phyloP scores from a whole-genome alignment of 2,113 vertebrate genomes.

The Tyrannus savana region DNA sequence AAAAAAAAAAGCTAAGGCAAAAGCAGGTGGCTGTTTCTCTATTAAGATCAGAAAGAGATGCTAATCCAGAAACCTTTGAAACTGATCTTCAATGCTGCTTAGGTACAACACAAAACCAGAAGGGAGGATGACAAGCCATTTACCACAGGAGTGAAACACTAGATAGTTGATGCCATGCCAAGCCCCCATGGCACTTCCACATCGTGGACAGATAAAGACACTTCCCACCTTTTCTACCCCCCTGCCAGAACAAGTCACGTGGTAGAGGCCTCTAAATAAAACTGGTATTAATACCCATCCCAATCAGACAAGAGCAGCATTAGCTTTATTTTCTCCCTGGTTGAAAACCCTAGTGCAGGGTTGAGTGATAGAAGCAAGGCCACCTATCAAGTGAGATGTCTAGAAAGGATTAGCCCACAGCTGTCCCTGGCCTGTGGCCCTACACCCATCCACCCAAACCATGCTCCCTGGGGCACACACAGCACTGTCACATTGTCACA shows the following conservation, averaged over 20 bases:
- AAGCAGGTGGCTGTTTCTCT: background rate
- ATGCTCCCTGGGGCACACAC: background rate
- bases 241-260: background rate
- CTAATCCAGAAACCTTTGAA: background rate
- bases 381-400: background rate
- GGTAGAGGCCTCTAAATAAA: background rate
- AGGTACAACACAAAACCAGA: background rate
- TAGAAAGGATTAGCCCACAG: background rate
- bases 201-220: background rate
- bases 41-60: background rate
- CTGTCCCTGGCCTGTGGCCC: conserved; percentile 12
- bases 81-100: background rate
- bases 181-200: background rate
- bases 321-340: background rate
- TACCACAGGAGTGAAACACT: background rate
- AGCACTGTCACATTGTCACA: background rate
- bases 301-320: background rate
- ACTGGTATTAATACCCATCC: accelerated
- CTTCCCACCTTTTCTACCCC: background rate
- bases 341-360: background rate
- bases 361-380: background rate
- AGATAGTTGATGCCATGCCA: accelerated
- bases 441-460: background rate
- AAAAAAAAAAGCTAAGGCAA: background rate
- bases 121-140: background rate